Conservation (phyloP, 2,113 vertebrate genomes). For the Engraulis encrasicolus region DNA sequence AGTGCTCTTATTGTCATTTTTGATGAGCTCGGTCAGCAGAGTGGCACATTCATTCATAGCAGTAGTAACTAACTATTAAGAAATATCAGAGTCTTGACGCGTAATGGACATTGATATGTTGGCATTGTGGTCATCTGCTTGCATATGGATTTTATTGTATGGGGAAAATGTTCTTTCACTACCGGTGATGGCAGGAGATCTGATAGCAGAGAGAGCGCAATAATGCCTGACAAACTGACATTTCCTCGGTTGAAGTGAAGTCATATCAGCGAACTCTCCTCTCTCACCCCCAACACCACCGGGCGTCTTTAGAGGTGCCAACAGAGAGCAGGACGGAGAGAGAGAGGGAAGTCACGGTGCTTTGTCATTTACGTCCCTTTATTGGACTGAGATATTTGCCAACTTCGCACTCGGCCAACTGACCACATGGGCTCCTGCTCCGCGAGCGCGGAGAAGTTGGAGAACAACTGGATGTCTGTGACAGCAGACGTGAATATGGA, state of each 20-base stretch:
- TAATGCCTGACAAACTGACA: not conserved
- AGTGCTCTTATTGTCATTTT: conserved; percentile 8
- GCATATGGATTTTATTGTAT: no score
- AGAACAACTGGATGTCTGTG: not conserved
- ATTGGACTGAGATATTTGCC: conserved; percentile 23
- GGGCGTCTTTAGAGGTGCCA: not conserved
- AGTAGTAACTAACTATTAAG: not conserved
- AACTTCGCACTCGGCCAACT: conserved; percentile 38
- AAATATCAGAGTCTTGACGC: not conserved
- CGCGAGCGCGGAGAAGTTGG: not conserved
- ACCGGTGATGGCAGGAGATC: not conserved
- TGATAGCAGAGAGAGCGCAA: not conserved
- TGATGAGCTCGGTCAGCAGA: not conserved
- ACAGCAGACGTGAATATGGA: conserved; percentile 35
- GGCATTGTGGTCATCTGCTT: not conserved
- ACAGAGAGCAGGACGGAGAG: not conserved
- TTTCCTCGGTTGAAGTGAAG: not conserved
- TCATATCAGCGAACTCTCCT: not conserved
- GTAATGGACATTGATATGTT: not conserved
- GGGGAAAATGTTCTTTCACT: not conserved
- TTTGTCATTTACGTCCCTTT: conserved; percentile 42
- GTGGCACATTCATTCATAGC: not conserved
- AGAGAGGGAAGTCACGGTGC: conserved; percentile 43
- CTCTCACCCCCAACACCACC: not conserved
- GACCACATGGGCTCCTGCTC: not conserved